phyloP scores from a whole-genome alignment of 2,113 vertebrate genomes.

The Zosterops lateralis region DNA sequence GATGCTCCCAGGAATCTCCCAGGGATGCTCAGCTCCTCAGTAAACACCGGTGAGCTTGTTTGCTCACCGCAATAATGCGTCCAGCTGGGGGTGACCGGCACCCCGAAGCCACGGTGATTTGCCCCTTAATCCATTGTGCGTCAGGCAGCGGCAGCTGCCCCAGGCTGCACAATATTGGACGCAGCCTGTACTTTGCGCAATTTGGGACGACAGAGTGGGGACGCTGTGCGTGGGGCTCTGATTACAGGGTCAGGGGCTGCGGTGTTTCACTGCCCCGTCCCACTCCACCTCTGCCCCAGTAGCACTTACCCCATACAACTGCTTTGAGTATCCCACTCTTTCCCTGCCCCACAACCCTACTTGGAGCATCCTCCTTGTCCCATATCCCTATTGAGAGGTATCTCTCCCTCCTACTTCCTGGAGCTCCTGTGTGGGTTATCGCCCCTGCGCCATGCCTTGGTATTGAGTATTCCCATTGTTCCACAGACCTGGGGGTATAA shows the following conservation, averaged over 20 bases:
- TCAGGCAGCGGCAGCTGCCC: neutral
- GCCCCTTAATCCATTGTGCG: neutral
- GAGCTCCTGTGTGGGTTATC: neutral
- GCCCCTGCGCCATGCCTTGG: neutral
- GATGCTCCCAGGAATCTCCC: neutral
- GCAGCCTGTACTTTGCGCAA: conserved; percentile 42
- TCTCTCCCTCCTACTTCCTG: neutral
- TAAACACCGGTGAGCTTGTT: neutral
- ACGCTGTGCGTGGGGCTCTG: neutral
- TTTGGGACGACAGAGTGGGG: neutral
- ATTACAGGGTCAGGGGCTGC: neutral
- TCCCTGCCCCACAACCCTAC: neutral
- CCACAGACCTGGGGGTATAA: neutral
- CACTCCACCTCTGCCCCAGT: neutral
- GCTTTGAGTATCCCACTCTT: neutral
- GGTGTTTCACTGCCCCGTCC: accelerated
- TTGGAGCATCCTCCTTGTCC: too few species aligned
- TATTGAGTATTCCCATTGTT: neutral
- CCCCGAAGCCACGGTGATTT: neutral
- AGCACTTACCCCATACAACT: neutral
- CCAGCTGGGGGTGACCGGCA: neutral
- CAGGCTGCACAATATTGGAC: neutral
- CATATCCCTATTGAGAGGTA: neutral
- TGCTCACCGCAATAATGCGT: conserved; percentile 19
- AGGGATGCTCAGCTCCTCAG: neutral